Percentiles rank a stretch among this genome's conserved stretches.
Evolutionary conservation across 2,888 invertebrate species (phyloP).

Genomic region (Ophioninae sp.): DNA sequence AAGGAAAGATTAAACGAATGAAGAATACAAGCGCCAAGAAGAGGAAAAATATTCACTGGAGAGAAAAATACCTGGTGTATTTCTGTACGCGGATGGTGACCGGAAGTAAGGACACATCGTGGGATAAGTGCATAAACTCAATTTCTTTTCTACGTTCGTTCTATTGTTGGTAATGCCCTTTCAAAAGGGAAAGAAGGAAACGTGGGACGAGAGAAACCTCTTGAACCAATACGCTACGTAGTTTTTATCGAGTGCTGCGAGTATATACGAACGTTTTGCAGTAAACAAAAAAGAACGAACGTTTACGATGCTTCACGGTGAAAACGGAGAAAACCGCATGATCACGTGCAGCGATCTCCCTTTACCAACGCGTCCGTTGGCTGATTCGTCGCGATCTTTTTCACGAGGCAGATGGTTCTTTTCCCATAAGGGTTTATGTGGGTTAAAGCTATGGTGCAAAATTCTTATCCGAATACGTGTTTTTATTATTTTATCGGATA

Average conservation of each 20-base stretch:
- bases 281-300: conserved; percentile 30
- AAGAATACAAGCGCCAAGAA: neutral
- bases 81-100: conserved; percentile 20
- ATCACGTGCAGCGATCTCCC: conserved; percentile 22
- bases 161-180: conserved; percentile 42
- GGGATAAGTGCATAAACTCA: conserved; percentile 39
- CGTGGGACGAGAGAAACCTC: conserved; percentile 18
- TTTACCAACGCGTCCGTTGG: conserved; percentile 48
- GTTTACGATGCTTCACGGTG: conserved; percentile 44
- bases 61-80: conserved; percentile 26
- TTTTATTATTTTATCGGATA: neutral
- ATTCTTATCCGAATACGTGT: neutral
- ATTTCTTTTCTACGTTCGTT: conserved; percentile 42
- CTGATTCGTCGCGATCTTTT: conserved; percentile 13
- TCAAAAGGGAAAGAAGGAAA: conserved; percentile 40
- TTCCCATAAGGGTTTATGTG: neutral
- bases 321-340: conserved; percentile 54
- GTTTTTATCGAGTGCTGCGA: neutral
- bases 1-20: neutral
- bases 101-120: conserved; percentile 44
- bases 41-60: conserved; percentile 37
- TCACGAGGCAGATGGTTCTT: conserved; percentile 18
- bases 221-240: conserved; percentile 9
- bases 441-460: neutral
- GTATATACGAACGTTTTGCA: conserved; percentile 16